Percentiles rank a stretch among this genome's conserved stretches.
Evolutionary conservation across 2,113 vertebrate species (phyloP).

Genomic region (Plotosus lineatus): DNA sequence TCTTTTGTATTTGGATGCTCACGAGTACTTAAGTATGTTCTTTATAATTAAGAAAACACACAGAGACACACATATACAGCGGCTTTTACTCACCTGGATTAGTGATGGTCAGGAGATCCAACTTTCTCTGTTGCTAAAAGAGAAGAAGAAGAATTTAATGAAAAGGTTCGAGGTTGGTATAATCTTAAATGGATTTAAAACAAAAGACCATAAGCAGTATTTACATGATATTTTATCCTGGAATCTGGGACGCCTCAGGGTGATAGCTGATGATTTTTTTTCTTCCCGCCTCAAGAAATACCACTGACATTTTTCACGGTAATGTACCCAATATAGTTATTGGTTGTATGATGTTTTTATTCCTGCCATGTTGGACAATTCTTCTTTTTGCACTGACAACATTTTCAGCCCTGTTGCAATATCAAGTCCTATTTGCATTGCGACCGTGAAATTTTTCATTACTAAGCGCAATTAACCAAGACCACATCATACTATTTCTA

Average conservation of each 20-base stretch:
- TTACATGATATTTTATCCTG: background rate
- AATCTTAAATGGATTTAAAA: background rate
- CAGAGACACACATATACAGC: background rate
- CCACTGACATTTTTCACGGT: background rate
- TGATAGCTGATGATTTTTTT: background rate
- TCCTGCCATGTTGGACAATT: background rate
- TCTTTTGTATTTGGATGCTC: background rate
- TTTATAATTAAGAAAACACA: background rate
- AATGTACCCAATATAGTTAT: background rate
- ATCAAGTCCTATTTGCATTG: background rate
- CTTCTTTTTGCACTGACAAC: background rate
- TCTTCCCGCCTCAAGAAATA: background rate
- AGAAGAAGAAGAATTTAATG: slow-evolving; percentile 49
- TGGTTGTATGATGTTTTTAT: background rate
- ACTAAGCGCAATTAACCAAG: background rate
- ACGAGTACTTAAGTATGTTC: background rate
- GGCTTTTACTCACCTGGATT: slow-evolving; percentile 81
- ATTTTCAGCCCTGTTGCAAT: background rate
- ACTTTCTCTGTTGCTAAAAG: slow-evolving; percentile 90
- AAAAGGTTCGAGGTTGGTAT: background rate
- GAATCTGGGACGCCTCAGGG: background rate
- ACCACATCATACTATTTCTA: background rate
- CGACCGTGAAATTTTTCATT: background rate
- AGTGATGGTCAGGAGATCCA: slow-evolving; percentile 96
- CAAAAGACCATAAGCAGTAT: background rate